Base-by-base conservation (phyloP, 1,140 invertebrate genomes). In the Drosophila carrolli region DNA sequence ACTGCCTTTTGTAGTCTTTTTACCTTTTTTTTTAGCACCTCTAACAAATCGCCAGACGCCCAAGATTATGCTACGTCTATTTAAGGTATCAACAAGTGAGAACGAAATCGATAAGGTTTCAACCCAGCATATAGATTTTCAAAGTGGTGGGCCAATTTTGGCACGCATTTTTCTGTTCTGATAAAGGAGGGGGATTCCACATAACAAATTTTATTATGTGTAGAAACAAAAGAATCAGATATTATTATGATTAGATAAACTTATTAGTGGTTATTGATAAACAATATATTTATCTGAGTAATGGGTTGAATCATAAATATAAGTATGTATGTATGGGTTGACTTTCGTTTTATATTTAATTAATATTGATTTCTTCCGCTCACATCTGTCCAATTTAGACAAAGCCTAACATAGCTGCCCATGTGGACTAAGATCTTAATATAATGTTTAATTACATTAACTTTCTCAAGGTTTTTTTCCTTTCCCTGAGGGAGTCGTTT, bases 51-150 rank as follows among this genome's bases (percentile, higher is more conserved):
- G 11, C 32, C 4, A 6, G 8, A 29, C 58, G 82, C 82, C 82
- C 59, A 40, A 67, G 77, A 54, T 56, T 85, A 88, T 85, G 75
- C 82, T 57, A 55, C 40, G 58, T 11, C 37, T 66, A 3, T 57
- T 47, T 9, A 14, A 6, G n/a, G 16, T 7, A 2, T 13, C n/a
- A 55, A 19, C 32, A 38, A 13, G 19, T 27, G 14, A 47, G 38
- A 35, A 35, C 19, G 2, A 27, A 32, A 7, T 32, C 8, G 5
- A n/a, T n/a, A 11, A 10, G 46, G 11, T 19, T 37, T 19, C 38
- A 65, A 16, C 11, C 2, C 5, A 2, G 63, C 14, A 19, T 16
- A 14, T 9, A 9, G n/a, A 27, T 14, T 8, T 11, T 29, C 10
- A 10, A 5, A 23, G n/a, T 23, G 2, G 35, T 32, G n/a, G 23